Conservation (phyloP, 2,797 vertebrate genomes). For the Esox lucius region DNA sequence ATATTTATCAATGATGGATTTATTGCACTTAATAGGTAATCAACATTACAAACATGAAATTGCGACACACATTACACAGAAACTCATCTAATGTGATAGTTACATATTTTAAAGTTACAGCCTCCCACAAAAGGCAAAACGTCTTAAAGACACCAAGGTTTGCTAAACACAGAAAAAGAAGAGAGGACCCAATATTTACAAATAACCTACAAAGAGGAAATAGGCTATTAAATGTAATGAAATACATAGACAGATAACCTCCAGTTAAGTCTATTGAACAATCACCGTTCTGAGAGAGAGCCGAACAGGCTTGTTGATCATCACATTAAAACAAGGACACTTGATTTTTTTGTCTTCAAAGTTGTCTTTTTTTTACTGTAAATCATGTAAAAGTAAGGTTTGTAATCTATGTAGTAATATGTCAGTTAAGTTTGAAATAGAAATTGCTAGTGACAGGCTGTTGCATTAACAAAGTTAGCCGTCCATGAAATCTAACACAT, state of each 20-base stretch:
- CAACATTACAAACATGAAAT: slow-evolving; percentile 68
- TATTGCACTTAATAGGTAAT: slow-evolving; percentile 75
- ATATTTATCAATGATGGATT: slow-evolving; percentile 57
- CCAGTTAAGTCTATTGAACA: slow-evolving; percentile 19
- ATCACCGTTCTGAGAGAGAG: slow-evolving; percentile 14
- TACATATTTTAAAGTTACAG: slow-evolving; percentile 44
- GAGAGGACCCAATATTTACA: slow-evolving; percentile 23
- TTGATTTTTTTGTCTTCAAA: slow-evolving; percentile 61
- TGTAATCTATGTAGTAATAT: slow-evolving; percentile 18
- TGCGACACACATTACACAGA: slow-evolving; percentile 45
- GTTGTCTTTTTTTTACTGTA: slow-evolving; percentile 31
- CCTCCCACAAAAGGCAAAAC: slow-evolving; percentile 26
- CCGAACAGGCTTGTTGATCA: slow-evolving; percentile 39
- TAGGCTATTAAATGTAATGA: slow-evolving; percentile 12
- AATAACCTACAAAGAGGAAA: slow-evolving; percentile 6
- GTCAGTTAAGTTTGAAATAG: slow-evolving; percentile 26
- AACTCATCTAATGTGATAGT: slow-evolving; percentile 34
- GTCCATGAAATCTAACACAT: slow-evolving; percentile 26
- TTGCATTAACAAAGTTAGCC: slow-evolving; percentile 34
- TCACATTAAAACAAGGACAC: slow-evolving; percentile 74
- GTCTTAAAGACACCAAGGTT: slow-evolving; percentile 37
- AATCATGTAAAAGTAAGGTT: slow-evolving; percentile 22
- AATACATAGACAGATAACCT: neutral
- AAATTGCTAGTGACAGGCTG: slow-evolving; percentile 16
- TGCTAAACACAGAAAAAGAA: slow-evolving; percentile 34